phyloP scores from a whole-genome alignment of 2,113 vertebrate species.

The Hydrolagus affinis region DNA sequence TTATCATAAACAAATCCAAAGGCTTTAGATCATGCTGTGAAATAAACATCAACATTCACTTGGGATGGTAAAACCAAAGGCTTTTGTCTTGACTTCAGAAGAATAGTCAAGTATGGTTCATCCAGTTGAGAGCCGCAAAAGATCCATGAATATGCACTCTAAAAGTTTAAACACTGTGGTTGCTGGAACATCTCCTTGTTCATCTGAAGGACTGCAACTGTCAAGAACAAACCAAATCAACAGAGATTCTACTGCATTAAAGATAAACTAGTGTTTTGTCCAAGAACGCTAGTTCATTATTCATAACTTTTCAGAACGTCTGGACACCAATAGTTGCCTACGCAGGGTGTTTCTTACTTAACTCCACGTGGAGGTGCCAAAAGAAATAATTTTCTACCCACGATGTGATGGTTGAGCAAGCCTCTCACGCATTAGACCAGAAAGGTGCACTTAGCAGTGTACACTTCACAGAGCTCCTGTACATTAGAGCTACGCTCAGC shows the following conservation, averaged over 20 bases:
- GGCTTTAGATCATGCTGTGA: background rate
- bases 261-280: slow-evolving; percentile 13
- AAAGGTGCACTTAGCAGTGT: background rate
- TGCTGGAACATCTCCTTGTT: background rate
- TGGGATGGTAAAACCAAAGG: background rate
- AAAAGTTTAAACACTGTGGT: background rate
- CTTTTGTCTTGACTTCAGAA: background rate
- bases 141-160: background rate
- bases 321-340: slow-evolving; percentile 5
- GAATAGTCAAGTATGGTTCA: background rate
- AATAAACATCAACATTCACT: background rate
- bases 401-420: background rate
- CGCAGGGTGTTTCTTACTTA: background rate
- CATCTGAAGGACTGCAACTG: background rate
- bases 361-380: too few relatives aligned
- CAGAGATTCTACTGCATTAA: background rate
- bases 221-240: background rate
- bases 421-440: background rate
- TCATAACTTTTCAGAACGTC: background rate
- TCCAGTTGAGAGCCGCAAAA: background rate
- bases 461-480: background rate
- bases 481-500: background rate
- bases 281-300: background rate
- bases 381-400: background rate
- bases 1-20: too few relatives aligned